phyloP scores from a whole-genome alignment of 2,113 vertebrate species.

The Cyprinus carpio region DNA sequence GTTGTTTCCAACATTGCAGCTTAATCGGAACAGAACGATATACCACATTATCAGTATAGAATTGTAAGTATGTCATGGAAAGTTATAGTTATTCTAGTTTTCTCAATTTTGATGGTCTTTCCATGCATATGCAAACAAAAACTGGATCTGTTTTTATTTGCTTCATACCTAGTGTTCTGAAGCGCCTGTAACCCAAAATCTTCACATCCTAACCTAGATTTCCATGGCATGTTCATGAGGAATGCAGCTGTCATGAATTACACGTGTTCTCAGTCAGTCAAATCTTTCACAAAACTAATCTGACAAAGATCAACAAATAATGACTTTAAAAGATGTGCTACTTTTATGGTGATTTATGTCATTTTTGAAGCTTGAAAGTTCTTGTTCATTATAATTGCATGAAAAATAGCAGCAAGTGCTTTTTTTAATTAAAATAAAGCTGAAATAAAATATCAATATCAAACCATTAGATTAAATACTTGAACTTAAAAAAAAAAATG shows the following conservation, averaged over 20 bases:
- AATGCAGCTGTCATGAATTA: not conserved
- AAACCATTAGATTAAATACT: too few species aligned
- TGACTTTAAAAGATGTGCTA: not conserved
- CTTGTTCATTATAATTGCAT: not conserved
- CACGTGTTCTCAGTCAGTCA: not conserved
- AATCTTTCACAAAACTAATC: not conserved
- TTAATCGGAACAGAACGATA: slow-evolving; percentile 62
- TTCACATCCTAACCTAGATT: not conserved
- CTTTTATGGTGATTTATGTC: not conserved
- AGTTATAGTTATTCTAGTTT: not conserved
- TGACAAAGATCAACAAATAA: not conserved
- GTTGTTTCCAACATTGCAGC: slow-evolving; percentile 83
- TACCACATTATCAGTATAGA: not conserved
- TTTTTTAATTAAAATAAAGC: not conserved
- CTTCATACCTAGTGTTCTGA: not conserved
- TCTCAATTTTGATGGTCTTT: not conserved
- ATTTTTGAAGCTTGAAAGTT: not conserved
- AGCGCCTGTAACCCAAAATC: not conserved
- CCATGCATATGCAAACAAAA: not conserved
- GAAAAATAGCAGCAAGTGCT: not conserved
- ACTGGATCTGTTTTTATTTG: not conserved
- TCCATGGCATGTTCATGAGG: not conserved
- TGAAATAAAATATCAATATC: not conserved
- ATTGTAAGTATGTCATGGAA: not conserved
- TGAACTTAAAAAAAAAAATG: too few species aligned